Percentiles rank a stretch among this genome's conserved stretches.
These are phyloP conservation scores for Oopsacas minuta DNA, from an alignment of 37 sponge, comb jelly and placozoan species.

Conservation along the genomic window DNA sequence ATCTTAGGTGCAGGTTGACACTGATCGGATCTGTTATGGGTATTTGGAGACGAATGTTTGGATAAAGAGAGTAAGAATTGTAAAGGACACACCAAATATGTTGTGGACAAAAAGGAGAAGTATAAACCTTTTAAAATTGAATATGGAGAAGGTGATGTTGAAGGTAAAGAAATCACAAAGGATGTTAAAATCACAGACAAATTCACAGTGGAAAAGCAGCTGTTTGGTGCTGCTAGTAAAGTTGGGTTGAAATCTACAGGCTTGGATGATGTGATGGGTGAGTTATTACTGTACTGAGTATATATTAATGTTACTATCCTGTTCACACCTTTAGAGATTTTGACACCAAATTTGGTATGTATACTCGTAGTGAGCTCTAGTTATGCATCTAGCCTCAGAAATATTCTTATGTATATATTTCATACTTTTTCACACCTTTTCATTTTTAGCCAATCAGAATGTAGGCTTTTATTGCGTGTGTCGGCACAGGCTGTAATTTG, in stretches of 20 bases:
- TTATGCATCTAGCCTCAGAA: too few relatives aligned
- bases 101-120: neutral
- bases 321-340: too few relatives aligned
- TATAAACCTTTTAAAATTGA: neutral
- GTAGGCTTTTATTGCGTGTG: too few relatives aligned
- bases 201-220: neutral
- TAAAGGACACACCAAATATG: neutral
- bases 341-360: too few relatives aligned
- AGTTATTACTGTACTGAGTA: too few relatives aligned
- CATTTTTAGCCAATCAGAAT: too few relatives aligned
- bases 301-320: too few relatives aligned
- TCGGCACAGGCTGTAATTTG: too few relatives aligned
- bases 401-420: too few relatives aligned
- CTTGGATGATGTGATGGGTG: neutral
- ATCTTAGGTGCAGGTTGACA: neutral
- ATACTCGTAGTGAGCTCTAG: too few relatives aligned
- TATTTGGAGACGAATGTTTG: neutral
- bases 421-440: too few relatives aligned
- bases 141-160: neutral
- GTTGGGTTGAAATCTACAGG: neutral
- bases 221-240: neutral
- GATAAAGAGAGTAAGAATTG: neutral
- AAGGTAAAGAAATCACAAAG: neutral
- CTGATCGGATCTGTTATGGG: neutral
- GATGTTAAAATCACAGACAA: neutral